Conservation (phyloP, 1,140 invertebrate genomes). For the Cydia splendana region DNA sequence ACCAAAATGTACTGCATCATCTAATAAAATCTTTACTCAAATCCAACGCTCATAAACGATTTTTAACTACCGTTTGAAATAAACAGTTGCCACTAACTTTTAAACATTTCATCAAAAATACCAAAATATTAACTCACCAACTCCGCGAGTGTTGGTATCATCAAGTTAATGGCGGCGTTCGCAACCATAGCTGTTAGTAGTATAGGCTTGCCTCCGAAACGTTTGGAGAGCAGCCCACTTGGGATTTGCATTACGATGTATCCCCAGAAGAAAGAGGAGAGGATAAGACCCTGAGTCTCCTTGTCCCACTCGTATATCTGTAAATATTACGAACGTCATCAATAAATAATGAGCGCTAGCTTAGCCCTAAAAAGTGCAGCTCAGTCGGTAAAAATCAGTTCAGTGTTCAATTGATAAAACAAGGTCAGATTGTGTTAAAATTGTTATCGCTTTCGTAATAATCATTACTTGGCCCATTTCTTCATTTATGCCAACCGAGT, state of each 20-base stretch:
- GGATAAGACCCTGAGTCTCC: constrained; percentile 74
- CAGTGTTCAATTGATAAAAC: too few species aligned
- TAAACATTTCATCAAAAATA: not conserved
- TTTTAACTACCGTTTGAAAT: too few species aligned
- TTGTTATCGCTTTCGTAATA: too few species aligned
- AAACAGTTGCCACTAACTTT: too few species aligned
- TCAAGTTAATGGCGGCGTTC: constrained; percentile 77
- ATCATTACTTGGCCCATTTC: too few species aligned
- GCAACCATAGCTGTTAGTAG: constrained; percentile 72
- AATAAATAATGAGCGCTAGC: constrained; percentile 24
- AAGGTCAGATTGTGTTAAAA: too few species aligned
- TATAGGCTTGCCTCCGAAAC: constrained; percentile 81
- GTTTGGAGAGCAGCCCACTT: constrained; percentile 79
- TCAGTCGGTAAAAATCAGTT: too few species aligned
- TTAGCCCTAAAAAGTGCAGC: too few species aligned
- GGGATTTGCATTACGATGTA: constrained; percentile 82
- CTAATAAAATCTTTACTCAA: too few species aligned
- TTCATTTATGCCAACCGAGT: too few species aligned
- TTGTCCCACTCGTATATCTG: constrained; percentile 68
- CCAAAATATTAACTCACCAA: constrained; percentile 45
- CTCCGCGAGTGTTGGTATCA: constrained; percentile 61
- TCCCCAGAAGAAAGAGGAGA: constrained; percentile 82
- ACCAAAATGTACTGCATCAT: too few species aligned
- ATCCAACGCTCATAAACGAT: too few species aligned
- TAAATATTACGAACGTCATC: constrained; percentile 39